A percentile compares a stretch with the other conserved stretches of the same genome.
These are phyloP conservation scores for Bugula neritina DNA, from an alignment of 2,888 invertebrate genomes.

Conservation along the genomic window DNA sequence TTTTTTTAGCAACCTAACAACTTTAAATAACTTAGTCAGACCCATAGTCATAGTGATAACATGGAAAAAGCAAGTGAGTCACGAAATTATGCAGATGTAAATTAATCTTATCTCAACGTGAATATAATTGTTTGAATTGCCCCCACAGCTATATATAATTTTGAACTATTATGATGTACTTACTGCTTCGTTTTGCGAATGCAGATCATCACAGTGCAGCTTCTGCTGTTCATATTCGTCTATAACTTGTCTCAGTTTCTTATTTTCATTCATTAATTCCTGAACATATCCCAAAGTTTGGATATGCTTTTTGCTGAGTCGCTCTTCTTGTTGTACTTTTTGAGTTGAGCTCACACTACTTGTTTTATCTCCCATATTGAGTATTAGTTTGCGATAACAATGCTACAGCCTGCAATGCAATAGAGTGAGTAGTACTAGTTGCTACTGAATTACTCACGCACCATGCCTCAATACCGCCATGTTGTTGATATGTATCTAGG, in stretches of 20 bases:
- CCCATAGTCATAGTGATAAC: too few relatives aligned
- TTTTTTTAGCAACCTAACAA: too few relatives aligned
- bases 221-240: conserved; percentile 22
- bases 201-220: conserved; percentile 16
- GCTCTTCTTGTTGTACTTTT: conserved; percentile 18
- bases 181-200: conserved; percentile 19
- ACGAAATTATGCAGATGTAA: too few relatives aligned
- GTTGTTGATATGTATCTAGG: background rate
- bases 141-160: too few relatives aligned
- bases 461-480: background rate
- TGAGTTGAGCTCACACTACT: background rate
- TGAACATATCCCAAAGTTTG: conserved; percentile 19
- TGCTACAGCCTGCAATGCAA: too few relatives aligned
- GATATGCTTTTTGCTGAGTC: conserved; percentile 22
- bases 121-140: too few relatives aligned
- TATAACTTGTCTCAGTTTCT: background rate
- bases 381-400: too few relatives aligned
- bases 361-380: conserved; percentile 7
- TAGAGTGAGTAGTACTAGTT: too few relatives aligned
- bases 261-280: conserved; percentile 22
- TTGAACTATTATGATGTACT: background rate
- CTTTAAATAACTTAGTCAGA: too few relatives aligned
- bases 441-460: too few relatives aligned
- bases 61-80: too few relatives aligned
- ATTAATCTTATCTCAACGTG: too few relatives aligned